Evolutionary conservation across 2,797 vertebrate species (phyloP).

Genomic region (Syndactyla subalaris): DNA sequence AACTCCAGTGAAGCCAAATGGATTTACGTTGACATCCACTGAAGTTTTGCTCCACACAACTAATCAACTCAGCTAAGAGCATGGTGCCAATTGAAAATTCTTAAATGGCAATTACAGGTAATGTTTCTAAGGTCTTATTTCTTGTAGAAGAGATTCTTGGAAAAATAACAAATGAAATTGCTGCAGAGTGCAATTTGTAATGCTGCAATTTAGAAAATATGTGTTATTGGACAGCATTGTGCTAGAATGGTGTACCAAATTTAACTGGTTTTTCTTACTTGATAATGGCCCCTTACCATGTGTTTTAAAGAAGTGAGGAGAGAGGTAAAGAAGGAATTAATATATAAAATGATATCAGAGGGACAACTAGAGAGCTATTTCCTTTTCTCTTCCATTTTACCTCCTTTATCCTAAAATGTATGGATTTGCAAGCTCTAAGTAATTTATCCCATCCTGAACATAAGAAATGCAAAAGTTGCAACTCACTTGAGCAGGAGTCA

Average conservation of each 20-base stretch:
- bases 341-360: background rate
- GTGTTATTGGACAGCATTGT: background rate
- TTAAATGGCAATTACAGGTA: conserved; percentile 18
- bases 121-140: conserved; percentile 10
- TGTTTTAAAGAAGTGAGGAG: background rate
- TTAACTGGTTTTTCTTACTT: background rate
- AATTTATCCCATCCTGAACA: background rate
- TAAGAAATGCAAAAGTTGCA: background rate
- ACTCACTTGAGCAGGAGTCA: background rate
- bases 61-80: background rate
- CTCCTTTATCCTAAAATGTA: background rate
- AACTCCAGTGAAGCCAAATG: background rate
- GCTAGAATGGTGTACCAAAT: background rate
- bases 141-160: background rate
- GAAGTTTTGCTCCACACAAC: background rate
- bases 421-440: background rate
- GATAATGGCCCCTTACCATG: background rate
- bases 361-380: background rate
- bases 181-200: background rate
- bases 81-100: background rate
- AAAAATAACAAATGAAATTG: conserved; percentile 4
- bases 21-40: background rate
- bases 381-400: background rate
- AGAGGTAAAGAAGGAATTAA: background rate
- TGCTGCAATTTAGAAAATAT: background rate